Evolutionary conservation across 2,113 vertebrate genomes (phyloP).

Genomic region (Tenebrosternarchus preto): DNA sequence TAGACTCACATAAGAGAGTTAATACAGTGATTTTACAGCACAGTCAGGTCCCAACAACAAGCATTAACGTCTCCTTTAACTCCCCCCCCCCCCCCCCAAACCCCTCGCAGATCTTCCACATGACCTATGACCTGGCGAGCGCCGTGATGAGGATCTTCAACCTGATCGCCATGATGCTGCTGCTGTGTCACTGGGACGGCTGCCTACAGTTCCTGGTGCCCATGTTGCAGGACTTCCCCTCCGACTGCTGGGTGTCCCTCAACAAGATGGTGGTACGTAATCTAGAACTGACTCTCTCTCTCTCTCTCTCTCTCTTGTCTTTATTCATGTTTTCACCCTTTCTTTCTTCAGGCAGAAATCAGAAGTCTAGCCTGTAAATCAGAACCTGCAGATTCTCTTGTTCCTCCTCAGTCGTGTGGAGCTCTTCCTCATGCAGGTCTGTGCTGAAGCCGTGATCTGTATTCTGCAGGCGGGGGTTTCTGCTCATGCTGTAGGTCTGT

Average conservation of each 20-base stretch:
- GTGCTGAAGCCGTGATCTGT: no score
- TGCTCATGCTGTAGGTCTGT: not conserved
- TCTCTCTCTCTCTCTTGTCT: no score
- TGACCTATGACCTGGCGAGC: slow-evolving; percentile 97
- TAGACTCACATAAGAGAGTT: no score
- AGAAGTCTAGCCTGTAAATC: no score
- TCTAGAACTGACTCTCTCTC: not conserved
- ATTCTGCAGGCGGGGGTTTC: not conserved
- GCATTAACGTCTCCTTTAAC: no score
- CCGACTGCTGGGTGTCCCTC: slow-evolving; percentile 96
- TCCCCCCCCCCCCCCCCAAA: no score
- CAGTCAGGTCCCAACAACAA: not conserved
- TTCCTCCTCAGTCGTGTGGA: no score
- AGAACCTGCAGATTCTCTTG: not conserved
- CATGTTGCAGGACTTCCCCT: slow-evolving; percentile 97
- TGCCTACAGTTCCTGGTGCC: slow-evolving; percentile 97
- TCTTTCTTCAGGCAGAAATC: no score
- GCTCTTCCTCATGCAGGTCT: no score
- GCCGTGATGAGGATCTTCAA: slow-evolving; percentile 95
- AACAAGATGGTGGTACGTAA: slow-evolving; percentile 93
- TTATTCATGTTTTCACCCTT: no score
- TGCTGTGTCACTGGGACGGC: slow-evolving; percentile 96
- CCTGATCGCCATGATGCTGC: slow-evolving; percentile 96
- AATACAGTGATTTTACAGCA: not conserved
- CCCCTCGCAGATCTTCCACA: slow-evolving; percentile 88